Percentiles rank a stretch among this genome's conserved stretches.
Conservation (phyloP, 2,888 invertebrate genomes). For the Dioctria linearis region DNA sequence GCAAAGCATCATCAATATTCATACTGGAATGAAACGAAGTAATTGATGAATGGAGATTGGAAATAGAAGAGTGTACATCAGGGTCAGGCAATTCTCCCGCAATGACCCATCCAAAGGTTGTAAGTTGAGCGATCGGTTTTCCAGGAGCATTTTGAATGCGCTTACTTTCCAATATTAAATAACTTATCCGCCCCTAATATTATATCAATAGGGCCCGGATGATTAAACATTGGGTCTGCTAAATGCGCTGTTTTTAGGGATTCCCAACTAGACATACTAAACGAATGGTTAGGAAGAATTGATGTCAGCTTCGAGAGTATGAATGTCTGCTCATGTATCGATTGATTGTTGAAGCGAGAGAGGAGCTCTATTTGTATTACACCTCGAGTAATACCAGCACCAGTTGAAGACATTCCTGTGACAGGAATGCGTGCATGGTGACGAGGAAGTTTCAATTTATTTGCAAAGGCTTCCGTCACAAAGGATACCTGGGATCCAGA, state of each 20-base stretch:
- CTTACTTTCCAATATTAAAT: not conserved
- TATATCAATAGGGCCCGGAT: not conserved
- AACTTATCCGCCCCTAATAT: conserved; percentile 24
- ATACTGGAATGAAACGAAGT: not conserved
- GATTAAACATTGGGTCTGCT: conserved; percentile 12
- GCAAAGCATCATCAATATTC: not conserved
- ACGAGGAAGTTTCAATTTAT: too few relatives aligned
- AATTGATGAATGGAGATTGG: not conserved
- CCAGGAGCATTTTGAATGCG: not conserved
- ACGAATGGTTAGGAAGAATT: too few relatives aligned
- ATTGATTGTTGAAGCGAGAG: too few relatives aligned
- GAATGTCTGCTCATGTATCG: too few relatives aligned
- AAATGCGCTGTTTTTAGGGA: not conserved
- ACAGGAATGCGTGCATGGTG: too few relatives aligned
- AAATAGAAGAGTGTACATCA: not conserved
- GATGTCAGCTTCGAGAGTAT: too few relatives aligned
- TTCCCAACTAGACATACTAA: too few relatives aligned
- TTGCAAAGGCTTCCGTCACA: too few relatives aligned
- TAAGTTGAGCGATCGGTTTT: not conserved
- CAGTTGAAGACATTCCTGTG: too few relatives aligned
- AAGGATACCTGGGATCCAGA: too few relatives aligned
- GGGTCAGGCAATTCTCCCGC: not conserved
- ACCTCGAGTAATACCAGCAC: too few relatives aligned
- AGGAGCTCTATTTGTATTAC: too few relatives aligned
- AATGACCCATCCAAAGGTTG: not conserved